Evolutionary conservation across 2,888 invertebrate genomes (phyloP), one percentile per base, ranked within the genome.

Genomic region (Parelbella ahira): DNA sequence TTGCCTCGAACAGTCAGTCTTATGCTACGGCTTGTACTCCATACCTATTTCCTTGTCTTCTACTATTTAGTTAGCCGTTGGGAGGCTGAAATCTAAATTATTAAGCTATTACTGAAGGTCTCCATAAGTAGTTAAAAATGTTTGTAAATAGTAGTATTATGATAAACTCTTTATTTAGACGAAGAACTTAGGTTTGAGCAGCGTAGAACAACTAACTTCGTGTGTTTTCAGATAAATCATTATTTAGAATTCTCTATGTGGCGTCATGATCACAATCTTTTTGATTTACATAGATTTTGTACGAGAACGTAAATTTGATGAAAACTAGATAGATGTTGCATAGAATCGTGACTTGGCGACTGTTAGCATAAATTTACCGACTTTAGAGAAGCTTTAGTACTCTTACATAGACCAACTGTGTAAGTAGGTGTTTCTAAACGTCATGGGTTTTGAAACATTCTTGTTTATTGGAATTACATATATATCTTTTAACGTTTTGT

Each of bases 1-100:
- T 68, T 61, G 69, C 56, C 63, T 65, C 54, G 77, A 76, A 79
- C 75, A 71, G 64, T 63, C 63, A 60, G 63, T 11, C 25, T 12
- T 8, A n/a, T 9, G 13, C 8, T 8, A 3, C n/a, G 25, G 29
- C 19, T 11, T 12, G 21, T 1, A 19, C 30, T 8, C 23, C 18
- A 30, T 7, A n/a, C 23, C n/a, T 5, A 10, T 10, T 19, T 9
- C 15, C n/a, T 4, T 8, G 7, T n/a, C n/a, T n/a, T n/a, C n/a
- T n/a, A n/a, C n/a, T n/a, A n/a, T n/a, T n/a, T n/a, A n/a, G n/a
- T n/a, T n/a, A n/a, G n/a, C n/a, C n/a, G n/a, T n/a, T n/a, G n/a
- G n/a, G n/a, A n/a, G n/a, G n/a, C n/a, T n/a, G n/a, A n/a, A n/a
- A n/a, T n/a, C n/a, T n/a, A n/a, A n/a, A n/a, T n/a, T n/a, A n/a